These are phyloP conservation scores for Hyles euphorbiae DNA, from an alignment of 1,140 invertebrate species.

Conservation along the genomic window DNA sequence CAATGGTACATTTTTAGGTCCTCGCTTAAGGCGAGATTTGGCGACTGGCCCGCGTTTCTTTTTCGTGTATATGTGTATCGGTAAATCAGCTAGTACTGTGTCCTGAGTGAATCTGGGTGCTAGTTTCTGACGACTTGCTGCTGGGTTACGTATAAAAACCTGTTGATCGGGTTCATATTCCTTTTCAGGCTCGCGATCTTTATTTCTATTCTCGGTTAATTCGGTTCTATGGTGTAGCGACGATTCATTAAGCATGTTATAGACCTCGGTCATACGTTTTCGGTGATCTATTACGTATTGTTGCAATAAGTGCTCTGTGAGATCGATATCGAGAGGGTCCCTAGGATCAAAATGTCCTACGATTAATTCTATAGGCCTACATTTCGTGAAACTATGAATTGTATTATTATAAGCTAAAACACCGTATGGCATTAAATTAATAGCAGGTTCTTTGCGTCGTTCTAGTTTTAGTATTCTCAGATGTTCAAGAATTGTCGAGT, in stretches of 20 bases:
- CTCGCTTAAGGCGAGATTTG: constrained; percentile 21
- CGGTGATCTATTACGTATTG: constrained; percentile 9
- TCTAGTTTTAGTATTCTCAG: constrained; percentile 20
- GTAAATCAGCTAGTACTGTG: constrained; percentile 16
- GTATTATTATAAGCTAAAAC: constrained; percentile 20
- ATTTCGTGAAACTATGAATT: constrained; percentile 18
- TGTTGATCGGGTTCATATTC: constrained; percentile 20
- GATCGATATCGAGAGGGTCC: constrained; percentile 11
- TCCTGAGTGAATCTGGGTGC: constrained; percentile 16
- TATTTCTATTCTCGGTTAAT: constrained; percentile 13
- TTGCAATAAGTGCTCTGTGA: constrained; percentile 12
- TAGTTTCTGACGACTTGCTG: constrained; percentile 17
- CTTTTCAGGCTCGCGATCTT: constrained; percentile 17
- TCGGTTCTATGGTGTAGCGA: constrained; percentile 9
- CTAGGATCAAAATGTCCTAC: constrained; percentile 17
- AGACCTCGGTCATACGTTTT: constrained; percentile 6
- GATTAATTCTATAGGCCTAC: constrained; percentile 19
- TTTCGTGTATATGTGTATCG: constrained; percentile 23
- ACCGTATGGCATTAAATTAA: constrained; percentile 22
- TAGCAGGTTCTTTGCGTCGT: constrained; percentile 5
- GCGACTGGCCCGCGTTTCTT: constrained; percentile 21
- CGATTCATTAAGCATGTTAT: constrained; percentile 14
- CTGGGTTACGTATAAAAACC: constrained; percentile 19
- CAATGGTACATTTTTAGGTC: constrained; percentile 17
- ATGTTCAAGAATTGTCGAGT: constrained; percentile 26